These are phyloP conservation scores for Aphelinus atriplicis DNA, from an alignment of 1,140 invertebrate genomes.

Conservation along the genomic window DNA sequence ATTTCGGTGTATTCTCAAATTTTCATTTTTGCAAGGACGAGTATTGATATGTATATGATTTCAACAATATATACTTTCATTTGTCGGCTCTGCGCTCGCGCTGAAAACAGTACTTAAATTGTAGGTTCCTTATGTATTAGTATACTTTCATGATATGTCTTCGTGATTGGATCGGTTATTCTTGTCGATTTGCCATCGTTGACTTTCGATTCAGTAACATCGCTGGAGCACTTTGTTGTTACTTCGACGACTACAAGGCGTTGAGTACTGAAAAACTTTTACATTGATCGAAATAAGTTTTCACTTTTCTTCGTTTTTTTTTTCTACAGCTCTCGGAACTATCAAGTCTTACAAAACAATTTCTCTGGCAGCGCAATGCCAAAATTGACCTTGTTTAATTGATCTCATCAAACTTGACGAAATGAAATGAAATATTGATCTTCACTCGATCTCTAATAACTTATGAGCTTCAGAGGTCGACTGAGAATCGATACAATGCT, in stretches of 20 bases:
- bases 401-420: too few species aligned
- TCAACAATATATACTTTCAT: neutral
- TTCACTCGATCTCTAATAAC: too few species aligned
- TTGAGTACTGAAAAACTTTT: neutral
- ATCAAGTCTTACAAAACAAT: too few species aligned
- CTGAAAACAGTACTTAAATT: neutral
- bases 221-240: neutral
- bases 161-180: slow-evolving; percentile 21
- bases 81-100: slow-evolving; percentile 1
- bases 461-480: too few species aligned
- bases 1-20: too few species aligned
- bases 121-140: slow-evolving; percentile 3
- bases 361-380: too few species aligned
- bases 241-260: neutral
- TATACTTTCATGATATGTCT: slow-evolving; percentile 34
- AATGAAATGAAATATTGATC: too few species aligned
- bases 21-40: too few species aligned
- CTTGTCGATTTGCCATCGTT: slow-evolving; percentile 5
- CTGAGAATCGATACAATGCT: too few species aligned
- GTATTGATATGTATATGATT: too few species aligned
- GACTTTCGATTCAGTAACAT: neutral
- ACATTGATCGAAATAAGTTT: neutral
- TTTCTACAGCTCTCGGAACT: neutral
- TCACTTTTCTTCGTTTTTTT: slow-evolving; percentile 8
- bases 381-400: too few species aligned